A percentile compares a stretch with the other conserved stretches of the same genome.
These are phyloP conservation scores for Tauraco erythrolophus DNA, from an alignment of 2,113 vertebrate species.

Conservation along the genomic window DNA sequence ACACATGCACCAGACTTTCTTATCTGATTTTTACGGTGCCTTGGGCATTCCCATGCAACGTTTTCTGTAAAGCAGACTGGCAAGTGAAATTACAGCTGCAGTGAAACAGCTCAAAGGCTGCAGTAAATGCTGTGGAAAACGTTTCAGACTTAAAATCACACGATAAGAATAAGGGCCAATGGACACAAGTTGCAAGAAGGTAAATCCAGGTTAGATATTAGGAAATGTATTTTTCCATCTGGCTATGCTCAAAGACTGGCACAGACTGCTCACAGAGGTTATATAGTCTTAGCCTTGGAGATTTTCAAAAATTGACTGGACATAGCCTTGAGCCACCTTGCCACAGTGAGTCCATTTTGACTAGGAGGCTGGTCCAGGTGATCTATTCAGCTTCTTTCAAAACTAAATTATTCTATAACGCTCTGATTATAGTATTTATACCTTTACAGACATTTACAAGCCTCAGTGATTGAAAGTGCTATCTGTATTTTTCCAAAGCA, in stretches of 20 bases:
- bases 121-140: background rate
- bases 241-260: background rate
- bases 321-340: background rate
- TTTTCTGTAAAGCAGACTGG: background rate
- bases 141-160: background rate
- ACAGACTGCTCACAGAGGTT: background rate
- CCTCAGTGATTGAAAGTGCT: background rate
- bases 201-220: background rate
- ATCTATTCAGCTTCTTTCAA: background rate
- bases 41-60: background rate
- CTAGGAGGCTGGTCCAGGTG: background rate
- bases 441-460: background rate
- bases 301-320: background rate
- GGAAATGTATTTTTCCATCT: background rate
- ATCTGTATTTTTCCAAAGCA: background rate
- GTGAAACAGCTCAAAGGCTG: background rate
- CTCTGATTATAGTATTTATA: background rate
- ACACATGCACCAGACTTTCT: background rate
- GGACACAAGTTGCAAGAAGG: background rate
- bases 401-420: background rate
- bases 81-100: background rate
- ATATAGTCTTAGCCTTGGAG: background rate
- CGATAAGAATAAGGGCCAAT: accelerated
- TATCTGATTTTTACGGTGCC: background rate
- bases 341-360: background rate